Evolutionary conservation across 1,140 invertebrate genomes (phyloP).

Genomic region (Pectinophora gossypiella): DNA sequence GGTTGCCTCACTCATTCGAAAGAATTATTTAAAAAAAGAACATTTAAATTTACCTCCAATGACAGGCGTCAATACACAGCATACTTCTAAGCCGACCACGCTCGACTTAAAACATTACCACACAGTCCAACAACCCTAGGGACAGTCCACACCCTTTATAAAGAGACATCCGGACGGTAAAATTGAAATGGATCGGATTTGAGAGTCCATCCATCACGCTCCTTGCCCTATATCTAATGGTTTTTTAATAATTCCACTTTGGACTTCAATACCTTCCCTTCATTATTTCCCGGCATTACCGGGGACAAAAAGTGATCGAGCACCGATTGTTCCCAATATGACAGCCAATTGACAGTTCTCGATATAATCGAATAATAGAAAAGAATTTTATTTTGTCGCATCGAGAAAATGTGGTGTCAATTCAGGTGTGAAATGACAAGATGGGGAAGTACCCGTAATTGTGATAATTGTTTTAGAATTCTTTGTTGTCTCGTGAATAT

Average conservation of each 20-base stretch:
- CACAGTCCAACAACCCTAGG: no score
- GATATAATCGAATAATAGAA: slow-evolving; percentile 52
- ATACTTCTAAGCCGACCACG: slow-evolving; percentile 11
- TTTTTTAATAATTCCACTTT: slow-evolving; percentile 71
- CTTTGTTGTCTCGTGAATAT: not conserved
- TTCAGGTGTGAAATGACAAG: slow-evolving; percentile 15
- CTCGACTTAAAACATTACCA: slow-evolving; percentile 49
- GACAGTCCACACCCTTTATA: slow-evolving; percentile 55
- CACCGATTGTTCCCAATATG: slow-evolving; percentile 54
- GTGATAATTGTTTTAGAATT: slow-evolving; percentile 6
- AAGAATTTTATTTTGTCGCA: no score
- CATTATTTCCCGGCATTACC: no score
- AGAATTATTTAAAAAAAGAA: no score
- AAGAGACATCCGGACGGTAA: slow-evolving; percentile 45
- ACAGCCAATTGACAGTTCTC: slow-evolving; percentile 59
- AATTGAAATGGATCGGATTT: slow-evolving; percentile 72
- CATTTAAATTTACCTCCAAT: no score
- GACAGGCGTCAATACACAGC: not conserved
- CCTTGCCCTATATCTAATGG: slow-evolving; percentile 62
- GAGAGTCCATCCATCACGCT: slow-evolving; percentile 68
- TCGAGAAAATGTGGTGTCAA: slow-evolving; percentile 18
- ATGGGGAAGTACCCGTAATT: slow-evolving; percentile 4
- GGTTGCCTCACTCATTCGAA: no score
- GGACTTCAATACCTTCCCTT: slow-evolving; percentile 6
- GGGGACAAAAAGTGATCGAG: slow-evolving; percentile 61